Evolutionary conservation across 2,797 vertebrate species (phyloP).

Genomic region (Masticophis lateralis): DNA sequence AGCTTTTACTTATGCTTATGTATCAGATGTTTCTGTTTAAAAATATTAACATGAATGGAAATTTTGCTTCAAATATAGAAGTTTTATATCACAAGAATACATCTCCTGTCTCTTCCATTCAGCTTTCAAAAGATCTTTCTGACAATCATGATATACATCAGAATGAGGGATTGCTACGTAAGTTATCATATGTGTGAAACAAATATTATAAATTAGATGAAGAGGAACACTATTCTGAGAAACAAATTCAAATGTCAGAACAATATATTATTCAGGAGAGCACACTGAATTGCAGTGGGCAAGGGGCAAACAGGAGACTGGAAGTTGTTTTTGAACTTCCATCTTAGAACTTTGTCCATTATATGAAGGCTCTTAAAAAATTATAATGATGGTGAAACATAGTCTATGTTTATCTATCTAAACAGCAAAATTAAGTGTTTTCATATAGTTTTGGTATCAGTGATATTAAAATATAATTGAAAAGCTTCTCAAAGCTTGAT

Average conservation of each 20-base stretch:
- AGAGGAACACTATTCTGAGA: not conserved
- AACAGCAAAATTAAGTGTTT: not conserved
- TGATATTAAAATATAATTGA: not conserved
- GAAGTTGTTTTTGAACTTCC: not conserved
- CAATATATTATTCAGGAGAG: not conserved
- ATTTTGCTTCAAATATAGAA: not conserved
- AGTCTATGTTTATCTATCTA: not conserved
- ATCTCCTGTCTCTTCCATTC: not conserved
- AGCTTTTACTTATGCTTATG: not conserved
- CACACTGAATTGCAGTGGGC: not conserved
- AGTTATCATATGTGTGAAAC: not conserved
- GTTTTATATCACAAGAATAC: not conserved
- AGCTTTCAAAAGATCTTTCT: not conserved
- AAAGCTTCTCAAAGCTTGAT: not conserved
- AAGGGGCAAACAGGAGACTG: not conserved
- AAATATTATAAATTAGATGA: not conserved
- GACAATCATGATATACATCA: not conserved
- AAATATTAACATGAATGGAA: not conserved
- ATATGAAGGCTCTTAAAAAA: not conserved
- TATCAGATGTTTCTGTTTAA: not conserved
- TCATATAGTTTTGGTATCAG: slow-evolving; percentile 1
- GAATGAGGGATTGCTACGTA: not conserved
- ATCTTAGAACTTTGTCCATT: not conserved
- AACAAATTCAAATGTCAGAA: not conserved
- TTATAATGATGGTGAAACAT: slow-evolving; percentile 1